Evolutionary conservation across 2,113 vertebrate genomes (phyloP), one percentile per base, ranked within the genome.

Genomic region (Microcebus ravelobensis): DNA sequence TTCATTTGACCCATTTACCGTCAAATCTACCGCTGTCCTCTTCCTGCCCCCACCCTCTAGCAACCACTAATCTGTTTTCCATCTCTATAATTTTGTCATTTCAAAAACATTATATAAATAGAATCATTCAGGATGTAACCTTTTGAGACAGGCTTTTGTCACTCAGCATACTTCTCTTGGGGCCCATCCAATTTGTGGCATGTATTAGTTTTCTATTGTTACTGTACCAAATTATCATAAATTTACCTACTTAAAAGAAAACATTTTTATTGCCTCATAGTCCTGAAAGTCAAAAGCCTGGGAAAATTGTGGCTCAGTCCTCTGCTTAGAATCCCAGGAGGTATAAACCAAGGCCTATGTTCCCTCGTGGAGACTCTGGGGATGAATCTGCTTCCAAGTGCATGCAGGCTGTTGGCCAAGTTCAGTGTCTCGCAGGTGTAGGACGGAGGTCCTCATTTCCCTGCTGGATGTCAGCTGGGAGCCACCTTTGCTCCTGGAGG

Each of bases 11-110:
- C 20, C 68, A 71, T 91, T 83, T 65, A 86, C 7, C 87, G 18
- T 82, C 63, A 65, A 14, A 63, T 31, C 76, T 1, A 83, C 45
- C 4, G 27, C 59, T 31, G 25, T 65, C 25, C 25, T 18, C 21
- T 10, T 36, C 3, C 21, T 52, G 50, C 13, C 34, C n/a, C 12
- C 31, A 82, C 12, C 27, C 13, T 76, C 87, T 55, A 71, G 55
- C 10, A 73, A 36, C 76, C 21, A 50, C 36, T 68, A 71, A 90
- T 90, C 71, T 87, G 34, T 61, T 67, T 95, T 93, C n/a, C 27
- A 20, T 48, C 18, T 39, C 3, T 89, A 91, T 93, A 67, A 96
- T 67, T 90, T 91, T 73, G 13, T 83, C 70, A 93, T 79, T 87
- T 88, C 11, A 87, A 91, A 74, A 84, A 52, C 73, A 61, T 63